These are phyloP conservation scores for Champsocephalus gunnari DNA, from an alignment of 2,797 vertebrate species.

Conservation along the genomic window DNA sequence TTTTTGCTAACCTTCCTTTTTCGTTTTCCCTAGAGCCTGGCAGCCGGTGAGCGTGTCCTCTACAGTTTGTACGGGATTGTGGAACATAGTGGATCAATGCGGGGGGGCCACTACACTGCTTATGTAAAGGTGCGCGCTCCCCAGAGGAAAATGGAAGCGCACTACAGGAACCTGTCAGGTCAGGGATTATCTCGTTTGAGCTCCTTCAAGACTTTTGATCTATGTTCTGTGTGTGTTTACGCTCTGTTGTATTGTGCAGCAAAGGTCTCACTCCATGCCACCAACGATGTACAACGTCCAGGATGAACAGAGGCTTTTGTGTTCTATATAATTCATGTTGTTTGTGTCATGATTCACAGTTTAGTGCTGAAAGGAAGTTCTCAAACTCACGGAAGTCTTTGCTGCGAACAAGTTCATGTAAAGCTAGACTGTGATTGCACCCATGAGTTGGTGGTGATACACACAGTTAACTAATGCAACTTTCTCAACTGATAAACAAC, in stretches of 20 bases:
- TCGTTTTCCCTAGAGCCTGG: slow-evolving; percentile 78
- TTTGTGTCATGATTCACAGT: slow-evolving; percentile 29
- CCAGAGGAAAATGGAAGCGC: slow-evolving; percentile 86
- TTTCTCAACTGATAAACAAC: no score
- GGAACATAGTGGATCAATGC: slow-evolving; percentile 97
- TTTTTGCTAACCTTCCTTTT: neutral
- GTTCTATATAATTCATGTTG: slow-evolving; percentile 14
- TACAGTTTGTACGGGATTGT: slow-evolving; percentile 97
- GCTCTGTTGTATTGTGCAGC: slow-evolving; percentile 16
- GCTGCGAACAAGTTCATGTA: slow-evolving; percentile 9
- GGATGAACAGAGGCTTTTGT: slow-evolving; percentile 20
- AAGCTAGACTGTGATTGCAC: no score
- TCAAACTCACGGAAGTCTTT: slow-evolving; percentile 29
- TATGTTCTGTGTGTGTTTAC: slow-evolving; percentile 7
- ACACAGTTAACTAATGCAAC: no score
- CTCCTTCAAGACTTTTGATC: slow-evolving; percentile 11
- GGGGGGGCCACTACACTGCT: slow-evolving; percentile 93
- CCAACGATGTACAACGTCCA: slow-evolving; percentile 30
- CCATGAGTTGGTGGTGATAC: no score
- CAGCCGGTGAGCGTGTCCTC: slow-evolving; percentile 87
- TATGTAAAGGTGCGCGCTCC: slow-evolving; percentile 94
- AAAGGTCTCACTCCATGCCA: slow-evolving; percentile 10
- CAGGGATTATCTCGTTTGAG: slow-evolving; percentile 40
- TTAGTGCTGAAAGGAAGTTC: slow-evolving; percentile 11
- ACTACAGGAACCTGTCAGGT: slow-evolving; percentile 89